A percentile compares a stretch with the other conserved stretches of the same genome.
phyloP scores from a whole-genome alignment of 2,797 vertebrate species.

The Xenops minutus region DNA sequence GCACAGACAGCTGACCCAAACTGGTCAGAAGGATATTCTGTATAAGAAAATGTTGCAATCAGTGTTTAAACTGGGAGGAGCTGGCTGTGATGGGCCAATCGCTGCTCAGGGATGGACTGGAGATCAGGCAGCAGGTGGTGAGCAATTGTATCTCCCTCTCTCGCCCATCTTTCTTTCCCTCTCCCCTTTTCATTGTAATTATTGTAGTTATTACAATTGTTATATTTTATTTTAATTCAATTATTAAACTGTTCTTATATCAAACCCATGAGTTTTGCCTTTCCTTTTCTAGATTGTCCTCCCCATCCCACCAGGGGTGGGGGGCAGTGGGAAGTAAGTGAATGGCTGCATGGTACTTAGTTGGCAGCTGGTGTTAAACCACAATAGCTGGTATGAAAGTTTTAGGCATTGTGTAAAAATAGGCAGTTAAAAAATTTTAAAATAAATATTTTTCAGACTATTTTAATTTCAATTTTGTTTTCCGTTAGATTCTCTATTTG shows the following conservation, averaged over 20 bases:
- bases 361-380: background rate
- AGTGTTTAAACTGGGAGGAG: background rate
- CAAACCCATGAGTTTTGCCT: background rate
- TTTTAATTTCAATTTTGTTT: background rate
- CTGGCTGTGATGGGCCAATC: background rate
- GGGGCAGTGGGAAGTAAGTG: accelerated
- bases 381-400: background rate
- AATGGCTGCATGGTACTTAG: background rate
- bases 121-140: background rate
- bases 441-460: background rate
- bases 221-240: background rate
- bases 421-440: background rate
- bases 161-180: background rate
- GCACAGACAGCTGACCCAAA: background rate
- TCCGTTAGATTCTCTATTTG: background rate
- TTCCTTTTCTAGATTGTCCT: background rate
- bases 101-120: background rate
- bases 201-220: background rate
- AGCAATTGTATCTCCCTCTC: background rate
- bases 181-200: background rate
- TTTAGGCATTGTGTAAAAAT: background rate
- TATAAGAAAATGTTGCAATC: background rate
- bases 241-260: background rate
- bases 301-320: background rate
- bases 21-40: background rate